Evolutionary conservation across 2,797 vertebrate species (phyloP), one percentile per base, ranked within the genome.

Genomic region (Ctenopoma multispine): DNA sequence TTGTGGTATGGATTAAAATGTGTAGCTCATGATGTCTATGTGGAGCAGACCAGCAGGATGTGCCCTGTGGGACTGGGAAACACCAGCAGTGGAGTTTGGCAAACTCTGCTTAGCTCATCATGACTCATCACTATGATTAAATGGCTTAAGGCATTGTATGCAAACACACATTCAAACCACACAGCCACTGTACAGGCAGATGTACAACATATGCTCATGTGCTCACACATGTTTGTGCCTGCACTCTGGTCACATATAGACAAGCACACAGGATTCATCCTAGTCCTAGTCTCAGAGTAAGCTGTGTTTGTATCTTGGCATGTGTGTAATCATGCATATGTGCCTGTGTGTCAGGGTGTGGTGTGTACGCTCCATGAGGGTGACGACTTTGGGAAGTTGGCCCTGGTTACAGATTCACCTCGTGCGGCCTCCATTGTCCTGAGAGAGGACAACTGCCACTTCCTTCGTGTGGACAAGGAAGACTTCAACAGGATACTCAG

Each of bases 401-500:
- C 97, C 0, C 93, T 99, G 73, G 97, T 99, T 77, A 99, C 98
- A 14, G 97, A 99, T 79, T 96, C 97, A 49, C 97, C 97, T 0
- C 93, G 97, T 51, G 97, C 97, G 47, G 97, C 97, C 60, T 99
- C 97, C 77, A 99, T 99, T 7, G 97, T 99, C 69, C 91, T 99
- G 47, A 90, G 97, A 82, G 97, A 99, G 89, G 97, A 99, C 90
- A 97, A 98, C 87, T 99, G 97, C 87, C 97, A 99, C 92, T 99
- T 99, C 92, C 88, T 99, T 62, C 95, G 98, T 55, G 98, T 99
- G 17, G 98, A 99, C 90, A 99, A 99, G 84, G 97, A 99, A 75
- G 97, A 99, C 90, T 99, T 99, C 90, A 99, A 99, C 92, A 94
- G 97, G 85, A 98, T 99, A 90, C 94, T 99, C 63, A 96, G 97